Conservation (phyloP, 1,140 invertebrate genomes). For the Zaprionus ghesquierei region DNA sequence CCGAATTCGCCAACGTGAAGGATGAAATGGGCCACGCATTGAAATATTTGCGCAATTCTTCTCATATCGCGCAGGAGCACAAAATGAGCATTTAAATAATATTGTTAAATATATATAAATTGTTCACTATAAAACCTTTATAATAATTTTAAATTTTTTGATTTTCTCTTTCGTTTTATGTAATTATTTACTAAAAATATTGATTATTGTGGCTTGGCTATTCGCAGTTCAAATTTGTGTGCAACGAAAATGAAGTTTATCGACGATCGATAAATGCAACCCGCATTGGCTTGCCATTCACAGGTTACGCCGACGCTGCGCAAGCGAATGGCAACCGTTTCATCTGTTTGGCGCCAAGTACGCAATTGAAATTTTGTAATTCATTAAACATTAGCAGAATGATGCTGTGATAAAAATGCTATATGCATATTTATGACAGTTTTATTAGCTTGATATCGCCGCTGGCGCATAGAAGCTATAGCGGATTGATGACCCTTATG, state of each 20-base stretch:
- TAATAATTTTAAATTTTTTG: too few species aligned
- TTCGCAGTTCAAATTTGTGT: too few species aligned
- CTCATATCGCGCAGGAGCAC: conserved; percentile 87
- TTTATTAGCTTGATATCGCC: conserved; percentile 58
- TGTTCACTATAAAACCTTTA: too few species aligned
- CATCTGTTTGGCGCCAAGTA: conserved; percentile 2
- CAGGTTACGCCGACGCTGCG: neutral
- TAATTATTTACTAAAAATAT: too few species aligned
- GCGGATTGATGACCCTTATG: conserved; percentile 26
- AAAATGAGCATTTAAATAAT: too few species aligned
- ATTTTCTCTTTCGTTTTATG: too few species aligned
- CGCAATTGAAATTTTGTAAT: conserved; percentile 10
- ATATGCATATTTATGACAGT: conserved; percentile 30
- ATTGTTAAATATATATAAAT: too few species aligned
- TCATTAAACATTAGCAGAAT: neutral
- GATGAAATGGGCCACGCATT: conserved; percentile 88
- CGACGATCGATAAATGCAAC: neutral
- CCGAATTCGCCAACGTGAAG: conserved; percentile 94
- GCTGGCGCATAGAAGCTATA: conserved; percentile 9
- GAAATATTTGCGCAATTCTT: conserved; percentile 88
- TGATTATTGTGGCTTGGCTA: too few species aligned
- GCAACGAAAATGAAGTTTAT: too few species aligned
- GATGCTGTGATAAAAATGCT: neutral
- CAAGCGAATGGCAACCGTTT: neutral
- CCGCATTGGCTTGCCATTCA: neutral